phyloP scores from a whole-genome alignment of 2,113 vertebrate species.

The Sardina pilchardus region DNA sequence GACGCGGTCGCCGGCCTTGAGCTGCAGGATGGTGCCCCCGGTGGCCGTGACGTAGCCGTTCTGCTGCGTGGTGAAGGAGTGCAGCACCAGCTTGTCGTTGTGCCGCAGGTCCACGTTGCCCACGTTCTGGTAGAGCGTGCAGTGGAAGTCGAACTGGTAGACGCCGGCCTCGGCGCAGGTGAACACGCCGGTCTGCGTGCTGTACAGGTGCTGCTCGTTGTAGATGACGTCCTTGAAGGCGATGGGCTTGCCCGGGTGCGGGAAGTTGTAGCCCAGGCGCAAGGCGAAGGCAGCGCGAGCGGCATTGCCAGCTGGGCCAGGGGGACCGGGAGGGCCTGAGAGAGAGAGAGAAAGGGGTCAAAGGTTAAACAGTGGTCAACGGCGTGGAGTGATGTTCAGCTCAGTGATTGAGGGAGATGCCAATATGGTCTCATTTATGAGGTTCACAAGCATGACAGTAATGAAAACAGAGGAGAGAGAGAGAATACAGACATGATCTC shows the following conservation, averaged over 20 bases:
- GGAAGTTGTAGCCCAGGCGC: constrained; percentile 46
- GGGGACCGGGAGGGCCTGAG: neutral
- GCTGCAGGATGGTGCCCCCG: constrained; percentile 45
- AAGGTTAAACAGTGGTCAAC: neutral
- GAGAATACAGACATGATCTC: neutral
- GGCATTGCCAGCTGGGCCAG: neutral
- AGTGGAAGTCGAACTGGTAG: constrained; percentile 62
- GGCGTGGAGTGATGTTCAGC: too few species aligned
- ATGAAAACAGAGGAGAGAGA: too few species aligned
- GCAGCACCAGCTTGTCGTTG: constrained; percentile 40
- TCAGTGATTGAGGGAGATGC: too few species aligned
- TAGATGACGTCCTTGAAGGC: constrained; percentile 50
- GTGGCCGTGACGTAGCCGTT: constrained; percentile 36
- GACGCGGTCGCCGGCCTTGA: constrained; percentile 48
- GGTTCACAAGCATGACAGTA: too few species aligned
- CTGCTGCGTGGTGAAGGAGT: constrained; percentile 55
- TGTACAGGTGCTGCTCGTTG: constrained; percentile 56
- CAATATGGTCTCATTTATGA: too few species aligned
- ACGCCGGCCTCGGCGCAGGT: constrained; percentile 55
- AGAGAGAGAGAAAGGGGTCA: neutral
- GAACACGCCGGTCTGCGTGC: constrained; percentile 51
- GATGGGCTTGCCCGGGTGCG: neutral
- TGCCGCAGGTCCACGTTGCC: constrained; percentile 48
- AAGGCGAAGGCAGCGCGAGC: constrained; percentile 54
- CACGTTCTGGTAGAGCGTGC: neutral